A percentile compares a stretch with the other conserved stretches of the same genome.
phyloP scores from a whole-genome alignment of 2,797 vertebrate species.

The Apogon hyalosoma region DNA sequence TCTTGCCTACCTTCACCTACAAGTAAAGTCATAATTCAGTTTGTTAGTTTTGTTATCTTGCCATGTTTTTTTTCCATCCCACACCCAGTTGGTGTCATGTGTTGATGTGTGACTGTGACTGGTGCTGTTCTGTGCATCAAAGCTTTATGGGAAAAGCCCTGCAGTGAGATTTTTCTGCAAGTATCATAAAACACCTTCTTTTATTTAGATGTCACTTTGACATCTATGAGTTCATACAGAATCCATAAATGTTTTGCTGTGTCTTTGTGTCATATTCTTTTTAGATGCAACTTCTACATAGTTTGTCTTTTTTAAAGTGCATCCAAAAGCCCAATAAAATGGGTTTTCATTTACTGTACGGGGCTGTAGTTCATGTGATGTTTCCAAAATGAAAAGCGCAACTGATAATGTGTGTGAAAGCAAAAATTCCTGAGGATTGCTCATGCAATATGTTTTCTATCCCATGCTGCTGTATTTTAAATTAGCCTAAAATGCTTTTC shows the following conservation, averaged over 20 bases:
- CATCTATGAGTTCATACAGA: background rate
- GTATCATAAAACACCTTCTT: background rate
- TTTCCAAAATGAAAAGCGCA: slow-evolving; percentile 6
- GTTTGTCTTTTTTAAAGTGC: background rate
- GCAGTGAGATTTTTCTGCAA: background rate
- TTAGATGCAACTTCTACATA: background rate
- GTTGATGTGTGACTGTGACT: background rate
- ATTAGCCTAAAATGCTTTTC: background rate
- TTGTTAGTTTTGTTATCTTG: background rate
- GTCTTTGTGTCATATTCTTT: background rate
- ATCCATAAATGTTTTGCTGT: background rate
- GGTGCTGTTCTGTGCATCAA: background rate
- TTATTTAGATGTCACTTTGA: background rate
- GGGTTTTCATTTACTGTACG: background rate
- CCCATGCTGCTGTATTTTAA: background rate
- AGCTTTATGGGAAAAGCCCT: slow-evolving; percentile 2
- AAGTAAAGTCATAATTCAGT: slow-evolving; percentile 19
- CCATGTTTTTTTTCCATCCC: background rate
- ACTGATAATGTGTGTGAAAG: background rate
- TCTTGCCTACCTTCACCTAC: background rate
- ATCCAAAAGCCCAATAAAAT: slow-evolving; percentile 1
- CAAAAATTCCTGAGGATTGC: background rate
- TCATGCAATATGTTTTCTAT: background rate
- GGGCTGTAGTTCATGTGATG: background rate
- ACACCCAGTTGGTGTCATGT: background rate